Conservation (phyloP, 2,888 invertebrate genomes). For the Petrophora chlorosata region DNA sequence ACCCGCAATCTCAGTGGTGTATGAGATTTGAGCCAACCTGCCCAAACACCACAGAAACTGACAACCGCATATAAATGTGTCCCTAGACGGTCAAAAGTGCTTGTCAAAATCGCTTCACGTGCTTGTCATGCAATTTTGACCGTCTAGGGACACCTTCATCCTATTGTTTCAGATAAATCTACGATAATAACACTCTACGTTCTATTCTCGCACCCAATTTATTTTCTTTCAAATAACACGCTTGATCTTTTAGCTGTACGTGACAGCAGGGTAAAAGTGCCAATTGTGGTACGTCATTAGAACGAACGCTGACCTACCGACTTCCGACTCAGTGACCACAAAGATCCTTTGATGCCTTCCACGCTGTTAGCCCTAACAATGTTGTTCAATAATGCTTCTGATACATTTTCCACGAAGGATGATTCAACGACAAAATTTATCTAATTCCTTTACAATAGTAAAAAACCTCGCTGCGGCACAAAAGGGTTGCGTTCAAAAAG, state of each 20-base stretch:
- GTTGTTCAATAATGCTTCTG: constrained; percentile 28
- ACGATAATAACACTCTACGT: constrained; percentile 4
- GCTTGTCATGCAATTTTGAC: too few relatives aligned
- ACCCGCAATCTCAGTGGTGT: too few relatives aligned
- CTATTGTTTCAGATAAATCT: background rate
- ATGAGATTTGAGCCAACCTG: too few relatives aligned
- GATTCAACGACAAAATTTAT: constrained; percentile 16
- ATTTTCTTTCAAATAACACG: constrained; percentile 18
- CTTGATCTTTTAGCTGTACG: constrained; percentile 58
- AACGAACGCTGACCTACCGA: constrained; percentile 61
- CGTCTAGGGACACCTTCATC: too few relatives aligned
- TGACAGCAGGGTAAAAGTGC: constrained; percentile 68
- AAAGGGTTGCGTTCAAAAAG: constrained; percentile 45
- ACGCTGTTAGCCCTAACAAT: constrained; percentile 33
- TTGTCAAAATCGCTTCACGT: too few relatives aligned
- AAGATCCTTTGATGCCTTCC: constrained; percentile 60
- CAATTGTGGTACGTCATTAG: constrained; percentile 71
- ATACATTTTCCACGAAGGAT: constrained; percentile 27
- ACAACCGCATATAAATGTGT: too few relatives aligned
- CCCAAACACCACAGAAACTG: too few relatives aligned
- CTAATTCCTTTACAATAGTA: too few relatives aligned
- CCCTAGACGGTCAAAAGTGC: too few relatives aligned
- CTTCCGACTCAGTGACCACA: constrained; percentile 64
- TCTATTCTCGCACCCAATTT: constrained; percentile 7
- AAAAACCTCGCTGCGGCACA: constrained; percentile 1